Conservation (phyloP, 2,797 vertebrate genomes). For the Etheostoma nigrum region DNA sequence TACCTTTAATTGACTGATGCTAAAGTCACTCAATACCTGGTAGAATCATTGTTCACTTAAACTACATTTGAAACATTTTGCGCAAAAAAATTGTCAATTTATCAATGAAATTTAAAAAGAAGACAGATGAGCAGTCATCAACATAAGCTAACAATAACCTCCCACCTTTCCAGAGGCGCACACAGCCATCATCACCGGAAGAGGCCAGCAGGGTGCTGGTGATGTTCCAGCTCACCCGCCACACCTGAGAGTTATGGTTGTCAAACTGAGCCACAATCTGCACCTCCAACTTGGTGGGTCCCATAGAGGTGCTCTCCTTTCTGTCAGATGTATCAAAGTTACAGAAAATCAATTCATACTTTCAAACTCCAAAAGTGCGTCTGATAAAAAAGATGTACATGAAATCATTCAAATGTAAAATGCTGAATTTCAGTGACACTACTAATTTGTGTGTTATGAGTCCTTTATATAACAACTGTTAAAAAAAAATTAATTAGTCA, state of each 20-base stretch:
- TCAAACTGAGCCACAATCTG: constrained; percentile 97
- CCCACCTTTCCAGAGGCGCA: constrained; percentile 97
- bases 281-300: constrained; percentile 95
- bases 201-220: constrained; percentile 97
- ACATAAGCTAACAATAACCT: neutral
- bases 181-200: constrained; percentile 97
- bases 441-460: neutral
- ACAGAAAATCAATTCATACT: neutral
- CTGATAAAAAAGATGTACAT: neutral
- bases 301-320: constrained; percentile 91
- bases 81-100: neutral
- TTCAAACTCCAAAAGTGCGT: neutral
- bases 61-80: neutral
- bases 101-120: neutral
- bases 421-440: neutral
- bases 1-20: too few species aligned
- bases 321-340: constrained; percentile 71
- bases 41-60: neutral
- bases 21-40: neutral
- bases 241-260: constrained; percentile 98
- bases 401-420: neutral
- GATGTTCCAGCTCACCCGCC: constrained; percentile 99
- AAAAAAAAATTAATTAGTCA: constrained; percentile 53
- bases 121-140: neutral
- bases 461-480: neutral